Conservation (phyloP, 1,140 invertebrate species). For the Aphelenchoides besseyi region DNA sequence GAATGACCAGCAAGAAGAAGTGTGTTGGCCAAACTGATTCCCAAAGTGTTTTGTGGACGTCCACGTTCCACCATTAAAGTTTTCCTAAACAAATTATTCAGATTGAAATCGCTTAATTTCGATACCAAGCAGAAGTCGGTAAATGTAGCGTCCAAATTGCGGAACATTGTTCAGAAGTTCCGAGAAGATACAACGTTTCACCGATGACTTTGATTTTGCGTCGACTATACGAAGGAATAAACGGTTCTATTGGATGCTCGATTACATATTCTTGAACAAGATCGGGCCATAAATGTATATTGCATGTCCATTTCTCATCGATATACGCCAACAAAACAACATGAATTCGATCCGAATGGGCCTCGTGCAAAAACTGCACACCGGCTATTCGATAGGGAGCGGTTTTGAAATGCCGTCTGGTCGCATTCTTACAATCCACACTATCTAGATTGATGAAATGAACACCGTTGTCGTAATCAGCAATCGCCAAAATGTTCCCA, state of each 20-base stretch:
- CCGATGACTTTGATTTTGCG: slow-evolving; percentile 40
- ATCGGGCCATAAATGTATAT: slow-evolving; percentile 30
- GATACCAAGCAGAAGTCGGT: slow-evolving; percentile 27
- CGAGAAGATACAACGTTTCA: slow-evolving; percentile 35
- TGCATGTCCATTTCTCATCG: slow-evolving; percentile 32
- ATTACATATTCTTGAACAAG: slow-evolving; percentile 22
- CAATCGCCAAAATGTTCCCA: slow-evolving; percentile 27
- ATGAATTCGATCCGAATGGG: not conserved
- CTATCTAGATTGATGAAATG: slow-evolving; percentile 27
- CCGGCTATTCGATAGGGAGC: slow-evolving; percentile 35
- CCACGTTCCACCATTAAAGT: slow-evolving; percentile 36
- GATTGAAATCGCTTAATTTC: not conserved
- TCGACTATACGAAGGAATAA: slow-evolving; percentile 31
- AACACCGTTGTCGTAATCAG: slow-evolving; percentile 40
- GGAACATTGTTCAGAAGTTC: slow-evolving; percentile 27
- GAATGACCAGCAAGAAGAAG: no score
- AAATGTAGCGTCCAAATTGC: slow-evolving; percentile 44
- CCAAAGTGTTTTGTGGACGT: slow-evolving; percentile 3
- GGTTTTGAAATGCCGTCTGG: slow-evolving; percentile 16
- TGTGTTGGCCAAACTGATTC: slow-evolving; percentile 16
- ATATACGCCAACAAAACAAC: slow-evolving; percentile 31
- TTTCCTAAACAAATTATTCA: slow-evolving; percentile 32
- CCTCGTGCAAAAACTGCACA: slow-evolving; percentile 13
- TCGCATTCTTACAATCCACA: no score
- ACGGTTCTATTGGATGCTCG: slow-evolving; percentile 33